A percentile compares a stretch with the other conserved stretches of the same genome.
Conservation (phyloP, 2,113 vertebrate species). For the Brienomyrus brachyistius region DNA sequence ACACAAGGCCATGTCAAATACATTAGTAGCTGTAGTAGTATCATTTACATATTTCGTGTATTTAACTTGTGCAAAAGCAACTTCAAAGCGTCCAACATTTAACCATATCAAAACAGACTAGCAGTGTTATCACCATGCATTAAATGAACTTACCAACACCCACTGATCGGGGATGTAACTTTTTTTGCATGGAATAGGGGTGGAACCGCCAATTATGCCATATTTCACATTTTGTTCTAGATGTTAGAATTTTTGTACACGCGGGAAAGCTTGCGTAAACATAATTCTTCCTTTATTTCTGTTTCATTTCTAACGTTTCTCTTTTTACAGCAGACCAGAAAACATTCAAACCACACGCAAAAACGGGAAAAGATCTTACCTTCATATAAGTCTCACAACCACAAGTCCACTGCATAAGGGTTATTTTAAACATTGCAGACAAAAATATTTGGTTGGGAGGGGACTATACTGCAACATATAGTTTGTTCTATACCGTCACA, state of each 20-base stretch:
- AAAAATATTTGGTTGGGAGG: not conserved
- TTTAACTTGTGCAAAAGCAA: not conserved
- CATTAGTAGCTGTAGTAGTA: not conserved
- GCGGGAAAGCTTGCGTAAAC: conserved; percentile 62
- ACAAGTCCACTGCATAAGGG: not conserved
- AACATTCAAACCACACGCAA: conserved; percentile 50
- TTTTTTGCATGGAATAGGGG: not conserved
- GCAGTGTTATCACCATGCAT: conserved; percentile 46
- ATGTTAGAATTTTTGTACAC: not conserved
- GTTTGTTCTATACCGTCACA: not conserved
- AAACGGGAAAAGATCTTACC: conserved; percentile 58
- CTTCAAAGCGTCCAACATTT: not conserved
- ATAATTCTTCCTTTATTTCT: conserved; percentile 59
- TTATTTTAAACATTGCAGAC: conserved; percentile 2
- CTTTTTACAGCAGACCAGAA: conserved; percentile 63
- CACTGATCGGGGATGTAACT: not conserved
- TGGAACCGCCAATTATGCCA: not conserved
- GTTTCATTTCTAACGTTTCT: not conserved
- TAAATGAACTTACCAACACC: not conserved
- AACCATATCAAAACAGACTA: conserved; percentile 26
- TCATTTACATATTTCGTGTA: not conserved
- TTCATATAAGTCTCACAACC: conserved; percentile 33
- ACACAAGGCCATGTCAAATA: not conserved
- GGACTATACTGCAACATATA: not conserved
- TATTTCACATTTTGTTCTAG: not conserved